These are phyloP conservation scores for Cyanoderma ruficeps DNA, from an alignment of 2,113 vertebrate species.

Conservation along the genomic window DNA sequence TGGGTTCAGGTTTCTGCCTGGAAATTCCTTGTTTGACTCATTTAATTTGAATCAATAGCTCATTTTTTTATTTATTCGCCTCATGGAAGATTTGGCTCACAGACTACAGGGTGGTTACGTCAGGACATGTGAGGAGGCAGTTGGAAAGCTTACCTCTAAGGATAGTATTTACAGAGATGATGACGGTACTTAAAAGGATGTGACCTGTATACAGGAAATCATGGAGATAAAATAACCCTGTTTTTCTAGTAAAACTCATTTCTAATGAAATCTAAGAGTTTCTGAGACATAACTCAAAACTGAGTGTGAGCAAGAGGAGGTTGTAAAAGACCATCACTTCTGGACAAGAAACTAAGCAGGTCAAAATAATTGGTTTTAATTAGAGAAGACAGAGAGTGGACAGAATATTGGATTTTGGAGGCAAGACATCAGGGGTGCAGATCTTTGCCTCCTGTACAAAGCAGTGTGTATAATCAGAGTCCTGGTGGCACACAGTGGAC, in stretches of 20 bases:
- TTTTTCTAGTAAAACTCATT: slow-evolving; percentile 15
- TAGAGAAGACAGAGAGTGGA: background rate
- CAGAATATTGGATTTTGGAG: slow-evolving; percentile 1
- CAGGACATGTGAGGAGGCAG: background rate
- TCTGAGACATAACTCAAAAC: slow-evolving; percentile 12
- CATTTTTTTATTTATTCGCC: background rate
- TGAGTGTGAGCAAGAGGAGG: background rate
- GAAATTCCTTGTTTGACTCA: background rate
- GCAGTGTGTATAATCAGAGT: background rate
- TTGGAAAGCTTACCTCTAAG: background rate
- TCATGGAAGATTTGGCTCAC: background rate
- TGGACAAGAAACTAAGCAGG: background rate
- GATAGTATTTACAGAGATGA: background rate
- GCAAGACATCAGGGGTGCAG: background rate
- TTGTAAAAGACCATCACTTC: background rate
- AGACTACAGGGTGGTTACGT: background rate
- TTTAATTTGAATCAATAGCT: background rate
- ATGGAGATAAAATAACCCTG: background rate
- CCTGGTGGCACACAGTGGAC: background rate
- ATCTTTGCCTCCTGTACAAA: background rate
- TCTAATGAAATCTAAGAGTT: slow-evolving; percentile 6
- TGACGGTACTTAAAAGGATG: background rate
- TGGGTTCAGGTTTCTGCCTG: background rate
- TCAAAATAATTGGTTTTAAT: background rate
- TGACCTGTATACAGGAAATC: slow-evolving; percentile 7